Evolutionary conservation across 2,113 vertebrate species (phyloP).

Genomic region (Dicerorhinus sumatrensis): DNA sequence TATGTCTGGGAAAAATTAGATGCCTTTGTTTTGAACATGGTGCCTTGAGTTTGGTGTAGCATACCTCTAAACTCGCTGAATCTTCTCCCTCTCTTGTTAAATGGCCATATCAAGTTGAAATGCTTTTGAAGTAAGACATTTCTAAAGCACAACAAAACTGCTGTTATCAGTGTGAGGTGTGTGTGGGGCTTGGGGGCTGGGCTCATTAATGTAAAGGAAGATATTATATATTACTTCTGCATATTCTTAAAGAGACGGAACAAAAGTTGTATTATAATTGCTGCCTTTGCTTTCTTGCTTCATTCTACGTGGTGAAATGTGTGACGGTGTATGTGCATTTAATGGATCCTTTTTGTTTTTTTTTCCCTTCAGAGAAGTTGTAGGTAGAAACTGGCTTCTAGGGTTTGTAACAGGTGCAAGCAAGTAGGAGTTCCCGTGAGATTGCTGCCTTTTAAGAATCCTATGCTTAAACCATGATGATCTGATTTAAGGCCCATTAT

Average conservation of each 20-base stretch:
- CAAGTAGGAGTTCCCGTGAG: slow-evolving; percentile 79
- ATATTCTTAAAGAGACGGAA: slow-evolving; percentile 47
- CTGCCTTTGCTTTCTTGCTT: slow-evolving; percentile 52
- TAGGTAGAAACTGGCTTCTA: slow-evolving; percentile 56
- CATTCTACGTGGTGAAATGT: slow-evolving; percentile 13
- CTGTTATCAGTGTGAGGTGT: slow-evolving; percentile 66
- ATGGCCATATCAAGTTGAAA: slow-evolving; percentile 86
- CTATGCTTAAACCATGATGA: slow-evolving; percentile 85
- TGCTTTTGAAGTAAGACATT: slow-evolving; percentile 86
- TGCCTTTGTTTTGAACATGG: slow-evolving; percentile 87
- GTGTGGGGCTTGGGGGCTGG: not conserved
- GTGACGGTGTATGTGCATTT: not conserved
- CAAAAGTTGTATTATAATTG: slow-evolving; percentile 62
- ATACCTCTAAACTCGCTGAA: slow-evolving; percentile 76
- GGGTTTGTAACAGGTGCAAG: slow-evolving; percentile 82
- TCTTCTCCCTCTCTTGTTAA: slow-evolving; percentile 83
- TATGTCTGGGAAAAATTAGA: slow-evolving; percentile 88
- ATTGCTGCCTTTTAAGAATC: slow-evolving; percentile 85
- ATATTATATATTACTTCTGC: slow-evolving; percentile 45
- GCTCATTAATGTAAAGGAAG: slow-evolving; percentile 73
- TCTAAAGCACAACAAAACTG: slow-evolving; percentile 84
- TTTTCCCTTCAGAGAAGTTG: slow-evolving; percentile 42
- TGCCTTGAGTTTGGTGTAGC: slow-evolving; percentile 84
- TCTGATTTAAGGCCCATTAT: slow-evolving; percentile 91
- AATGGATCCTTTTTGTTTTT: not conserved